A percentile compares a stretch with the other conserved stretches of the same genome.
Conservation (phyloP, 2,888 invertebrate species). For the Lepetodrilus schrolli region DNA sequence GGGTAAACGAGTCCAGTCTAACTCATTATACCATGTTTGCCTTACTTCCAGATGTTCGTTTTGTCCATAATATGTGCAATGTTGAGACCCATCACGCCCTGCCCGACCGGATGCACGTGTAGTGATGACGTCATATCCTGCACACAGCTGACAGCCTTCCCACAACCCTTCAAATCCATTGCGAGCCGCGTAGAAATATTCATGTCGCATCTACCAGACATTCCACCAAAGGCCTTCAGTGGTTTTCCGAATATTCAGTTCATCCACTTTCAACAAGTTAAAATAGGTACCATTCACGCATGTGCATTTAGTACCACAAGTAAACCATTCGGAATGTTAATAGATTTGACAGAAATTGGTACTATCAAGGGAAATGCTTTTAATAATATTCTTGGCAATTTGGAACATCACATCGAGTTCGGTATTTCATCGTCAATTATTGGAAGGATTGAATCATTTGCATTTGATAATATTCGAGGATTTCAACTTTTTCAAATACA, state of each 20-base stretch:
- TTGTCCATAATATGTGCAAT: too few species aligned
- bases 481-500: background rate
- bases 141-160: background rate
- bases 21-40: too few species aligned
- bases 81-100: too few species aligned
- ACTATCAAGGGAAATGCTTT: constrained; percentile 4
- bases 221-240: background rate
- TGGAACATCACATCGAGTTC: background rate
- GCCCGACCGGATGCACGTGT: background rate
- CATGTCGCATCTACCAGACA: background rate
- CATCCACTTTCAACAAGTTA: background rate
- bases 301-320: background rate
- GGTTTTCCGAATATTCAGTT: background rate
- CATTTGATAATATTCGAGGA: background rate
- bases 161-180: background rate
- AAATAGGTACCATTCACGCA: background rate
- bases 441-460: background rate
- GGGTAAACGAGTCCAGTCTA: too few species aligned
- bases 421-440: background rate
- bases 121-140: background rate
- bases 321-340: background rate
- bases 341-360: background rate
- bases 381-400: background rate
- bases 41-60: too few species aligned
- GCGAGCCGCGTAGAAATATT: background rate